A percentile compares a stretch with the other conserved stretches of the same genome.
Evolutionary conservation across 1,140 invertebrate species (phyloP).

Genomic region (Conus betulinus): DNA sequence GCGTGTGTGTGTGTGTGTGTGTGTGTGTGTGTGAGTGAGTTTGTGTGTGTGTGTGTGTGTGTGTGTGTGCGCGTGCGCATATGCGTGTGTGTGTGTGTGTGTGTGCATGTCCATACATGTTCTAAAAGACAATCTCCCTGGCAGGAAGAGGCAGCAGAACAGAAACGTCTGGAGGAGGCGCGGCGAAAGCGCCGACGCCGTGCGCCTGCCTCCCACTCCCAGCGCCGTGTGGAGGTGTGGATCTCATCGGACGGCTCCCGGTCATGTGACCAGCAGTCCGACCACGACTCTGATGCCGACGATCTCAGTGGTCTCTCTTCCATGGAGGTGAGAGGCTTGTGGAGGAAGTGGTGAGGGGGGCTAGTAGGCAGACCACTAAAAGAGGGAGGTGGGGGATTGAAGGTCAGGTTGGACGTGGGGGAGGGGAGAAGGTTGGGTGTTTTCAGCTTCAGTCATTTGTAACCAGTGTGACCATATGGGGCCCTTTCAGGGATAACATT

Average conservation of each 20-base stretch:
- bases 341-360: background rate
- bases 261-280: conserved; percentile 67
- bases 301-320: conserved; percentile 83
- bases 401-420: too few species aligned
- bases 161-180: conserved; percentile 87
- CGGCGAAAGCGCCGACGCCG: conserved; percentile 82
- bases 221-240: conserved; percentile 72
- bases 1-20: too few species aligned
- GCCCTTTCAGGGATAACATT: too few species aligned
- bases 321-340: conserved; percentile 81
- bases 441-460: too few species aligned
- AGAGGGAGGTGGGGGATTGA: too few species aligned
- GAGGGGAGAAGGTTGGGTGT: too few species aligned
- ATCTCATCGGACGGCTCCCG: conserved; percentile 68
- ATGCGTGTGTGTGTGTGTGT: background rate
- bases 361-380: too few species aligned
- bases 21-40: too few species aligned
- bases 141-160: conserved; percentile 67
- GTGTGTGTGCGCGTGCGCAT: too few species aligned
- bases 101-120: too few species aligned
- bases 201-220: conserved; percentile 32
- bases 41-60: too few species aligned
- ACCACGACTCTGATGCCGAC: conserved; percentile 77
- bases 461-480: too few species aligned
- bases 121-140: background rate